Evolutionary conservation across 2,797 vertebrate genomes (phyloP), one percentile per base, ranked within the genome.

Genomic region (Neomorphus geoffroyi): DNA sequence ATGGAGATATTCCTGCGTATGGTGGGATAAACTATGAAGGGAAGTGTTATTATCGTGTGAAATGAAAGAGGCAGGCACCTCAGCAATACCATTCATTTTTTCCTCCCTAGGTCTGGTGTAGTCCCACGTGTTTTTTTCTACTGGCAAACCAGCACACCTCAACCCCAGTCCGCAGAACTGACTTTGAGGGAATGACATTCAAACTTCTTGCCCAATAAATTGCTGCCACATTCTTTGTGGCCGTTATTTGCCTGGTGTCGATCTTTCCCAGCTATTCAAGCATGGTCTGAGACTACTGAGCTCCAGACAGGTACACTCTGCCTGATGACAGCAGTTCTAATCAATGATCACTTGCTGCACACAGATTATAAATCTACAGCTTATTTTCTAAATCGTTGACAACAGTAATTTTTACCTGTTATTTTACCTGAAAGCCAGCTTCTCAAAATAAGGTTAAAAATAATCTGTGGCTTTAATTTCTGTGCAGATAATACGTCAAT

Each of bases 401-500:
- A 24, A 58, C 2, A 24, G 28, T 4, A 11, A 62, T 60, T 60
- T 83, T 58, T 19, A 53, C 10, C 11, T 51, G 21, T 70, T 78
- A 30, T 41, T 50, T 80, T 69, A n/a, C 4, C 35, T 60, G 10
- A 13, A 51, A 79, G 21, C 15, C 24, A 75, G 1, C 18, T 46
- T 79, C 66, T 91, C 39, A 64, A 86, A 79, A 78, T 62, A 58
- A 67, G 10, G 22, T n/a, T 71, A 33, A 71, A 86, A 74, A 58
- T 17, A 69, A 43, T 18, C 15, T 6, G 6, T 32, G 35, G 7
- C 19, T 82, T 94, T 82, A 69, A 81, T 60, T 77, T 71, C 41
- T 26, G 58, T 1, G 0, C 8, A 67, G 33, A 30, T 30, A 21
- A 18, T 8, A 30, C 3, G 2, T 17, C 12, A 43, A 6, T 50